Percentiles rank a stretch among this genome's conserved stretches.
phyloP scores from a whole-genome alignment of 2,797 vertebrate species.

The Melanotaenia pygmaea region DNA sequence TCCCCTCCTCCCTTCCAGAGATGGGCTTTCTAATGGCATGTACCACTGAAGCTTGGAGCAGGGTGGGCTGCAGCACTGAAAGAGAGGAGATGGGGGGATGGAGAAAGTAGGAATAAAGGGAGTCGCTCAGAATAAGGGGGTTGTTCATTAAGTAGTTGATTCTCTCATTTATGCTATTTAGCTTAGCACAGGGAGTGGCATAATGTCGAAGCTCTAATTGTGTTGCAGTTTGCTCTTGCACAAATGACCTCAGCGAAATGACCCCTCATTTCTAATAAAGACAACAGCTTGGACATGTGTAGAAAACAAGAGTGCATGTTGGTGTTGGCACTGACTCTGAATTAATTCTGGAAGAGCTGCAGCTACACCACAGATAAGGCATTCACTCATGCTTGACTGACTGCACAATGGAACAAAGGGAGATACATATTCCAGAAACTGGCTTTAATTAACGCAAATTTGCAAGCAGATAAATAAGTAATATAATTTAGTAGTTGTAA shows the following conservation, averaged over 20 bases:
- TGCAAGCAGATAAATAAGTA: conserved; percentile 8
- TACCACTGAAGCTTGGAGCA: conserved; percentile 87
- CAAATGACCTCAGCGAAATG: conserved; percentile 23
- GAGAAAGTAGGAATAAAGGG: conserved; percentile 38
- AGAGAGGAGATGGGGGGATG: conserved; percentile 46
- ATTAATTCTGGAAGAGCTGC: conserved; percentile 54
- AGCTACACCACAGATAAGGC: conserved; percentile 59
- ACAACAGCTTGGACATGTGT: conserved; percentile 29
- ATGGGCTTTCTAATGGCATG: conserved; percentile 86
- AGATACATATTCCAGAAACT: conserved; percentile 29
- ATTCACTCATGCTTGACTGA: conserved; percentile 25
- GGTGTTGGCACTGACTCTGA: conserved; percentile 32
- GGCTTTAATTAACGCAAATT: conserved; percentile 21
- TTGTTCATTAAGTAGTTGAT: background rate
- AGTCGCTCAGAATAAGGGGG: conserved; percentile 35
- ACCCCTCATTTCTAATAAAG: conserved; percentile 19
- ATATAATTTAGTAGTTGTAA: background rate
- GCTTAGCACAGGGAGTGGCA: background rate
- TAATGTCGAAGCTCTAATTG: conserved; percentile 1
- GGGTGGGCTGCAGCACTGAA: conserved; percentile 84
- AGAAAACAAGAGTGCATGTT: conserved; percentile 41
- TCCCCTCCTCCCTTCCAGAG: conserved; percentile 75
- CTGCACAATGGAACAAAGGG: conserved; percentile 34
- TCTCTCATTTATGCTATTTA: conserved; percentile 4
- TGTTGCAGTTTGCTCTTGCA: conserved; percentile 7